Base-by-base conservation (phyloP, 2,113 vertebrate genomes). In the Perognathus longimembris region DNA sequence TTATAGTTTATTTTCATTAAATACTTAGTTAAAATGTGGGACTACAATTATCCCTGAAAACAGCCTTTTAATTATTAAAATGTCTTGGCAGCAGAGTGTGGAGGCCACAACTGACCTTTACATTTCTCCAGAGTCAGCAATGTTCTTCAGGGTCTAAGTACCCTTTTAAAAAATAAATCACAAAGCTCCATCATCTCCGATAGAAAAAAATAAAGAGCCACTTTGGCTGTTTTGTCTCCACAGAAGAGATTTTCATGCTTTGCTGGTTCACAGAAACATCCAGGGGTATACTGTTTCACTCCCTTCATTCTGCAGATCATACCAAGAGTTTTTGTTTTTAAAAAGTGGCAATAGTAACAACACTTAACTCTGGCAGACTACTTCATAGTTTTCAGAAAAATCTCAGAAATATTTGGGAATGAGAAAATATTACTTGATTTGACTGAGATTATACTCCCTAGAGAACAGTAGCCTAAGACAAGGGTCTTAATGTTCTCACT, bases 1-100 rank as follows among this genome's bases (percentile, higher is more conserved):
- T 95, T 95, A 86, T 54, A 38, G 88, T 90, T 96, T 93, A 95
- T 93, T 93, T 93, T 93, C 90, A 90, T 88, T 93, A 93, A 94
- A 92, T 93, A 89, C 63, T 92, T 92, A 79, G 87, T 89, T 94
- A 89, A 96, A 93, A 81, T 93, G 64, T 90, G 67, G 32, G 86
- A 57, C 86, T 84, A 85, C 77, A 94, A 87, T 95, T 96, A 93
- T 89, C 88, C 88, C 74, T 81, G 93, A 83, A 93, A 92, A 90
- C 63, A 80, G 42, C 80, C 73, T 95, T 94, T 94, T 93, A 94
- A 93, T 96, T 95, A 92, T 93, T 93, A 84, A 93, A 32, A 87
- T 89, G 77, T 91, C 86, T 54, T 57, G 82, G 82, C 85, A 81
- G 71, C 45, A 77, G n/a, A 77, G 76, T 63, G 61, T 54, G 78